Conservation (phyloP, 1,140 invertebrate species). For the Brachionus plicatilis region DNA sequence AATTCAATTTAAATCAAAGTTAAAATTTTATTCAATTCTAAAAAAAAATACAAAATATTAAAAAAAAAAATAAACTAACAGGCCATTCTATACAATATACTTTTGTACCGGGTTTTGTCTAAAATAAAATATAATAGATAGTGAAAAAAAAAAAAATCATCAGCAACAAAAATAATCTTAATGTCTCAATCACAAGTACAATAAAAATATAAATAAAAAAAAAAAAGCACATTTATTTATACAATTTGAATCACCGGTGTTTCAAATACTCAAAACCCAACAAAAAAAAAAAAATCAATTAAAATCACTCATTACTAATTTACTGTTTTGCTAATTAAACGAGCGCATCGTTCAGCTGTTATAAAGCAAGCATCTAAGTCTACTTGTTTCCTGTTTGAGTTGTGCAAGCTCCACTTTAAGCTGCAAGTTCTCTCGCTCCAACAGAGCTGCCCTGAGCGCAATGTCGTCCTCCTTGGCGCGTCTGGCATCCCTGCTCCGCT, state of each 20-base stretch:
- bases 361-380: conserved; percentile 39
- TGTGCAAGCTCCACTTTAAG: conserved; percentile 63
- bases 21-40: background rate
- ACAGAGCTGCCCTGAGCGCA: conserved; percentile 74
- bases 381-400: conserved; percentile 61
- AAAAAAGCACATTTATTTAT: background rate
- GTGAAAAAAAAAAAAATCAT: background rate
- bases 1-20: background rate
- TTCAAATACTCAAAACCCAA: background rate
- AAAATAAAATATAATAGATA: background rate
- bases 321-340: background rate
- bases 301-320: background rate
- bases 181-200: background rate
- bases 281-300: background rate
- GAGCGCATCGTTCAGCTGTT: background rate
- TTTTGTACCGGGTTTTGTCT: background rate
- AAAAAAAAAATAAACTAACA: background rate
- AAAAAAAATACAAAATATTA: background rate
- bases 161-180: background rate
- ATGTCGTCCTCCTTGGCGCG: conserved; percentile 85
- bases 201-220: background rate
- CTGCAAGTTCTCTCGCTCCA: conserved; percentile 73
- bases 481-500: conserved; percentile 80
- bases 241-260: background rate
- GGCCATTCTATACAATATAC: background rate